Evolutionary conservation across 2,113 vertebrate species (phyloP), one percentile per base, ranked within the genome.

Genomic region (Hylia prasina): DNA sequence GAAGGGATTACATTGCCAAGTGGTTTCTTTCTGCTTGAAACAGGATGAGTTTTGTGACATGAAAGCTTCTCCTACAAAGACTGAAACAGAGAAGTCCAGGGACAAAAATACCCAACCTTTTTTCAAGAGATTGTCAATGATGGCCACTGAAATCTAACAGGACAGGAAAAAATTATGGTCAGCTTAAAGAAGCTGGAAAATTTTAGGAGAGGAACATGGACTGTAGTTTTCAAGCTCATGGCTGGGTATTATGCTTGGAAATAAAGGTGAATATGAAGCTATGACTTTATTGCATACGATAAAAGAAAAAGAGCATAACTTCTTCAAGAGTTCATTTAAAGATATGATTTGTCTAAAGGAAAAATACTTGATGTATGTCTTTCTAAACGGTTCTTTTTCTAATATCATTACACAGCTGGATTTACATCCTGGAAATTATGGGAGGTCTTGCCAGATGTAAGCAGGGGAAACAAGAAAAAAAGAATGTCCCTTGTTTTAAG

Each of bases 61-160:
- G 45, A 78, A 84, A 88, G 11, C 5, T 66, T 23, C 18, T 78
- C 15, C 35, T 37, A 14, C 40, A 69, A 73, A 68, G 42, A 73
- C 19, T 54, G 33, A 94, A 84, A 14, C 44, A 63, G 60, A 60
- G 30, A 61, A 89, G 17, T 30, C 20, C 11, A 28, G 22, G 37
- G 21, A n/a, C 30, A 39, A 51, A n/a, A 69, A 66, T 9, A 12
- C 3, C 4, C 39, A 33, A 5, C 1, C 0, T 40, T 57, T 65
- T 70, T 58, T 53, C 27, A 76, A 86, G 60, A 82, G 5, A 66
- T 33, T 64, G 5, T 27, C 39, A 28, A 1, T 27, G 9, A 6
- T 61, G 10, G 10, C 11, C 60, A 28, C n/a, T 60, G 71, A 87
- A 90, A 80, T 53, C 24, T 57, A 68, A 13, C 10, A 15, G 33